Percentiles rank a stretch among this genome's conserved stretches.
Conservation (phyloP, 2,797 vertebrate genomes). For the Mormyrus proboscirostris region DNA sequence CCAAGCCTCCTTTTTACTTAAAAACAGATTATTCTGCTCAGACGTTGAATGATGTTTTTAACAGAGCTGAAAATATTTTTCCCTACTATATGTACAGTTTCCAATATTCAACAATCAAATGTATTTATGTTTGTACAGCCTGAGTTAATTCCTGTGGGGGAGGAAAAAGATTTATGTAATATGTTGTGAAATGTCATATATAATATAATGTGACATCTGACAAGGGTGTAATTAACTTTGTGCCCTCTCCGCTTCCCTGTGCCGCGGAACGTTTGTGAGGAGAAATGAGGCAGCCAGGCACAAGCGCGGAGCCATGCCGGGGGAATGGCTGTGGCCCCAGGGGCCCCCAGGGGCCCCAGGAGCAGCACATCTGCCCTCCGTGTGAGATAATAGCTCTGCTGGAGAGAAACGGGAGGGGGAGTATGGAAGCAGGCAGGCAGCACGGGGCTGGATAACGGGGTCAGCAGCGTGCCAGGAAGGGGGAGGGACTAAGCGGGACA, state of each 20-base stretch:
- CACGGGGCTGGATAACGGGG: background rate
- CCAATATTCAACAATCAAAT: background rate
- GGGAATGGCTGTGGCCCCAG: background rate
- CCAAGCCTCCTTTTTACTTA: background rate
- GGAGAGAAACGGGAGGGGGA: background rate
- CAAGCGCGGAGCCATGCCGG: background rate
- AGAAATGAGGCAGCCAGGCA: background rate
- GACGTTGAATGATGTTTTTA: background rate
- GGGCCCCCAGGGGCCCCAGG: background rate
- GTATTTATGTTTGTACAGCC: conserved; percentile 2
- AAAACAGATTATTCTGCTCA: background rate
- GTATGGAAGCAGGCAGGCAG: background rate
- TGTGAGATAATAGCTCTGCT: conserved; percentile 16
- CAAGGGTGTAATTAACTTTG: background rate
- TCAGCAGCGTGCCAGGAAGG: background rate
- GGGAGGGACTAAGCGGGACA: background rate
- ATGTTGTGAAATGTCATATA: background rate
- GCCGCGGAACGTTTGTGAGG: background rate
- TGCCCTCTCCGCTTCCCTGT: background rate
- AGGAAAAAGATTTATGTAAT: background rate
- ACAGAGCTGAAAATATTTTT: background rate
- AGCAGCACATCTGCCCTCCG: background rate
- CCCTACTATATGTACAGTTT: background rate
- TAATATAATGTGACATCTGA: conserved; percentile 3
- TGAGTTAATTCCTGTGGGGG: background rate